Evolutionary conservation across 2,888 invertebrate species (phyloP), one percentile per base, ranked within the genome.

Genomic region (Dasysyrphus albostriatus): DNA sequence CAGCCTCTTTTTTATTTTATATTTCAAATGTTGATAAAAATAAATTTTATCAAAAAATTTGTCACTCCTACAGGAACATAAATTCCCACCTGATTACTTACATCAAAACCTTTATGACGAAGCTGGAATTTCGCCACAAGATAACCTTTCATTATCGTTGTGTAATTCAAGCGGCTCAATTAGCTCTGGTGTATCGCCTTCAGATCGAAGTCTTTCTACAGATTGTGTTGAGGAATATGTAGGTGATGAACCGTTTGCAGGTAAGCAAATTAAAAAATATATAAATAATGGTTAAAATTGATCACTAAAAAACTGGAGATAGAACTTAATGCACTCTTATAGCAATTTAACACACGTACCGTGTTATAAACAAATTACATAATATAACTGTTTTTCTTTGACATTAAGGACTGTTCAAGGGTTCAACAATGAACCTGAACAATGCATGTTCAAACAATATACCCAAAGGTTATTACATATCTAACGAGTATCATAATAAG

Each of bases 231-330:
- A 97, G 93, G 97, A 97, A 93, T 97, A 95, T 92, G 95, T 97
- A 88, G 96, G 96, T 84, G 97, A 98, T 92, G 95, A 96, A 88
- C 97, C 97, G 88, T 97, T 97, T 93, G 97, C 97, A 93, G 97
- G 97, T 97, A 59, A 3, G 12, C 2, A 14, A 16, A n/a, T 8
- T 16, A 12, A 7, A 37, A 24, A 9, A 19, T 19, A 7, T 32
- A 6, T 16, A 44, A n/a, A 5, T 44, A 12, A 5, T 12, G 44
- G n/a, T 44, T n/a, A 7, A n/a, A 44, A n/a, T 44, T 44, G 14
- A n/a, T 39, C 12, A 12, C 14, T 42, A n/a, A 0, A 44, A 39
- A 39, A 12, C 6, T 37, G 34, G 14, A 19, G 16, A 47, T 47
- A 6, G 5, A 32, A 32, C 5, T 32, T 32, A 5, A 32, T 32